phyloP scores from a whole-genome alignment of 2,113 vertebrate genomes.

The Urocynchramus pylzowi region DNA sequence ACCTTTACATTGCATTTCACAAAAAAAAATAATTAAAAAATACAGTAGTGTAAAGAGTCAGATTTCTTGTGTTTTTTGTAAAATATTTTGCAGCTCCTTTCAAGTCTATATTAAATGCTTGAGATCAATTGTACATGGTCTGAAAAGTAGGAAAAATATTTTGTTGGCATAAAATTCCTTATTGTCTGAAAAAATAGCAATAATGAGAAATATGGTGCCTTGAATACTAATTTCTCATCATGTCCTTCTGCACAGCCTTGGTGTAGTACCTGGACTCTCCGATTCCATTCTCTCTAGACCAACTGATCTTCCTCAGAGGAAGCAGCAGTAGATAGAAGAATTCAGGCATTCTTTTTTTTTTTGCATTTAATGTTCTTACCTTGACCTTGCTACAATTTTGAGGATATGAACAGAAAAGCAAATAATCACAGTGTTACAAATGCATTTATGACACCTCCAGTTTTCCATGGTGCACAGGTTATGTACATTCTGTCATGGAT shows the following conservation, averaged over 20 bases:
- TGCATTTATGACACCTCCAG: background rate
- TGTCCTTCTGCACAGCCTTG: background rate
- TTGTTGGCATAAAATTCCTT: background rate
- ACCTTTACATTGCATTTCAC: background rate
- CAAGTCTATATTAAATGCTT: background rate
- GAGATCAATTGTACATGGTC: background rate
- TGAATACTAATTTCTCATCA: background rate
- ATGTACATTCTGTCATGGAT: rapidly evolving
- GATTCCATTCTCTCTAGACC: background rate
- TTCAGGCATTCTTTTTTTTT: background rate
- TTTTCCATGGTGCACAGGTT: background rate
- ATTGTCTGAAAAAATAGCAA: background rate
- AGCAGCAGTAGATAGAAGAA: background rate
- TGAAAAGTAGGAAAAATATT: background rate
- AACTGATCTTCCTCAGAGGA: background rate
- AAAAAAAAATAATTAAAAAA: background rate
- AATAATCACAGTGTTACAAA: background rate
- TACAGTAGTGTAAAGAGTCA: background rate
- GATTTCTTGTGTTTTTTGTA: background rate
- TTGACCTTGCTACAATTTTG: background rate
- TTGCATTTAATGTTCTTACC: background rate
- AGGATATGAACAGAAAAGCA: background rate
- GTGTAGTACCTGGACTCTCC: background rate
- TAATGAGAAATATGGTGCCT: background rate
- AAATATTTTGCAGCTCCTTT: background rate